phyloP scores from a whole-genome alignment of 2,888 invertebrate genomes.

The Andrena fulva region DNA sequence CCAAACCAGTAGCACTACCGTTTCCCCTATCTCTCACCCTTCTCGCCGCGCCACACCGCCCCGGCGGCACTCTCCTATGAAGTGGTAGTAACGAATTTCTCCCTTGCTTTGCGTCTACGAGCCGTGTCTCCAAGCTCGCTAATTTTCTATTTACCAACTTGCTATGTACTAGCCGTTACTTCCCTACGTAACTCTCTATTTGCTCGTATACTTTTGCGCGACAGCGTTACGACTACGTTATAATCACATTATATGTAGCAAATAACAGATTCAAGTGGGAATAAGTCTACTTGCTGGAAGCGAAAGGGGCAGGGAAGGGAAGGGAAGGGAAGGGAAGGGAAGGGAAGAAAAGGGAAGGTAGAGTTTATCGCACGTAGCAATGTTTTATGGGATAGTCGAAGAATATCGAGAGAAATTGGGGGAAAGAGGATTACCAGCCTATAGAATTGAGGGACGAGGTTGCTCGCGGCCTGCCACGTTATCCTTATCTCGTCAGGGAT shows the following conservation, averaged over 20 bases:
- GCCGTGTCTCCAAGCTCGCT: slow-evolving; percentile 57
- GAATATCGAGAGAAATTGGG: slow-evolving; percentile 27
- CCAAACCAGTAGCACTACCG: slow-evolving; percentile 68
- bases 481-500: slow-evolving; percentile 68
- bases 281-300: neutral
- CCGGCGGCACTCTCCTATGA: slow-evolving; percentile 30
- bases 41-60: neutral
- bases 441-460: slow-evolving; percentile 43
- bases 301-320: neutral
- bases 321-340: too few relatives aligned
- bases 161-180: slow-evolving; percentile 30
- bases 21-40: slow-evolving; percentile 66
- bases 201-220: slow-evolving; percentile 39
- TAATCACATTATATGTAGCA: neutral
- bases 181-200: slow-evolving; percentile 16
- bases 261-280: neutral
- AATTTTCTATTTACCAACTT: slow-evolving; percentile 62
- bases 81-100: slow-evolving; percentile 63
- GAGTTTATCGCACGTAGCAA: slow-evolving; percentile 24
- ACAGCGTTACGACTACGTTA: slow-evolving; percentile 2
- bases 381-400: slow-evolving; percentile 49
- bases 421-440: slow-evolving; percentile 56
- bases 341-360: neutral
- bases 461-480: slow-evolving; percentile 45
- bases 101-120: slow-evolving; percentile 37